Conservation (phyloP, 2,888 invertebrate genomes). For the Lymantria monacha region DNA sequence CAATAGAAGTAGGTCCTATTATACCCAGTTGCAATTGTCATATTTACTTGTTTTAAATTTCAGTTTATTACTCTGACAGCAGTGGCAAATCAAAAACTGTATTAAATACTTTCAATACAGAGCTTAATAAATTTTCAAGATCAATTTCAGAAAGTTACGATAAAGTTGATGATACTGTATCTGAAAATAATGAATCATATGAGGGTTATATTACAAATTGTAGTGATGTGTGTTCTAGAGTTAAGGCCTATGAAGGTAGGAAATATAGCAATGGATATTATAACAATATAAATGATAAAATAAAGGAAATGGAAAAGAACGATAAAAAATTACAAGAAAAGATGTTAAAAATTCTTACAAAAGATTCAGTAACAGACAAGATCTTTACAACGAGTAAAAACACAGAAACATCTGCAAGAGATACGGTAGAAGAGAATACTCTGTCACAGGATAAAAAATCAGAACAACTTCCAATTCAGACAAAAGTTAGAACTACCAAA, state of each 20-base stretch:
- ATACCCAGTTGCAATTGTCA: no score
- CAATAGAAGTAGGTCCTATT: no score
- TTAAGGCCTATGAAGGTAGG: conserved; percentile 46
- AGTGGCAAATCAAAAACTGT: background rate
- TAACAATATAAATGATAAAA: conserved; percentile 50
- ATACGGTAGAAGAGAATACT: background rate
- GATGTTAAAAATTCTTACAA: conserved; percentile 28
- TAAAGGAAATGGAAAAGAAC: conserved; percentile 60
- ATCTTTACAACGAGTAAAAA: background rate
- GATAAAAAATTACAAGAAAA: conserved; percentile 52
- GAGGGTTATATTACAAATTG: conserved; percentile 1
- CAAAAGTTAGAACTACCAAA: background rate
- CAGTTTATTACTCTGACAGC: background rate
- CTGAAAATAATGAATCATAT: conserved; percentile 6
- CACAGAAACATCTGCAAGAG: background rate
- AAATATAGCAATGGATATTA: conserved; percentile 55
- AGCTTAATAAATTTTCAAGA: background rate
- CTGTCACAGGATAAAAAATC: background rate
- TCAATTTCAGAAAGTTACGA: background rate
- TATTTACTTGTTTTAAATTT: background rate
- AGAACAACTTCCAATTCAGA: background rate
- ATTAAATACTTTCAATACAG: background rate
- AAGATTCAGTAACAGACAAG: conserved; percentile 1
- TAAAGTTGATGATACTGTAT: background rate
- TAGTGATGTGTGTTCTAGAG: conserved; percentile 46